Conservation (phyloP, 2,797 vertebrate species). For the Leontocebus nigricollis region DNA sequence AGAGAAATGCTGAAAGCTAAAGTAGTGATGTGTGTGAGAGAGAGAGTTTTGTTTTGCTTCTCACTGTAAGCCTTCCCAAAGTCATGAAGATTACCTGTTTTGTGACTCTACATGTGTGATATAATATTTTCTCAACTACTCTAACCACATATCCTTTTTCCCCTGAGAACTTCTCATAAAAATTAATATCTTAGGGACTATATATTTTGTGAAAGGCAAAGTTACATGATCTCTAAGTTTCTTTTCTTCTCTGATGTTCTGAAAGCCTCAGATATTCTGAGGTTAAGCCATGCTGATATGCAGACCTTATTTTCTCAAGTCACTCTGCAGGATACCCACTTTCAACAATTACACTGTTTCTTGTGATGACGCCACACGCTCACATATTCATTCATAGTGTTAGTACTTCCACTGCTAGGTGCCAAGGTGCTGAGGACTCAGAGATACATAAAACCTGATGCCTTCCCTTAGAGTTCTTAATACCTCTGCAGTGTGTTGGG, state of each 20-base stretch:
- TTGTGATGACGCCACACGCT: not conserved
- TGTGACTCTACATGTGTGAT: not conserved
- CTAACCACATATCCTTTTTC: not conserved
- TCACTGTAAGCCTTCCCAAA: not conserved
- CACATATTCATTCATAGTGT: not conserved
- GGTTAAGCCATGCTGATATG: not conserved
- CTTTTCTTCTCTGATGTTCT: not conserved
- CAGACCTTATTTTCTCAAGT: not conserved
- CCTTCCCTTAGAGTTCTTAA: not conserved
- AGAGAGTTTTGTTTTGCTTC: not conserved
- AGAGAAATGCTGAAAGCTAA: not conserved
- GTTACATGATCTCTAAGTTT: not conserved
- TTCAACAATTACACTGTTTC: not conserved
- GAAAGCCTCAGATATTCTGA: not conserved
- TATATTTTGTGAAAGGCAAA: not conserved
- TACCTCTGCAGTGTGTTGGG: not conserved
- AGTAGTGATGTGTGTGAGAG: not conserved
- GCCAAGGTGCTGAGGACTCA: not conserved
- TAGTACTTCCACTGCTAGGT: not conserved
- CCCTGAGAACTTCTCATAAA: not conserved
- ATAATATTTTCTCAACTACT: not conserved
- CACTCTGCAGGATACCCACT: not conserved
- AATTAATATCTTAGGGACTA: not conserved
- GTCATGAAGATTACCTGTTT: not conserved
- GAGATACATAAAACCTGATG: not conserved